Conservation (phyloP, 2,888 invertebrate genomes). For the Atherix ibis region DNA sequence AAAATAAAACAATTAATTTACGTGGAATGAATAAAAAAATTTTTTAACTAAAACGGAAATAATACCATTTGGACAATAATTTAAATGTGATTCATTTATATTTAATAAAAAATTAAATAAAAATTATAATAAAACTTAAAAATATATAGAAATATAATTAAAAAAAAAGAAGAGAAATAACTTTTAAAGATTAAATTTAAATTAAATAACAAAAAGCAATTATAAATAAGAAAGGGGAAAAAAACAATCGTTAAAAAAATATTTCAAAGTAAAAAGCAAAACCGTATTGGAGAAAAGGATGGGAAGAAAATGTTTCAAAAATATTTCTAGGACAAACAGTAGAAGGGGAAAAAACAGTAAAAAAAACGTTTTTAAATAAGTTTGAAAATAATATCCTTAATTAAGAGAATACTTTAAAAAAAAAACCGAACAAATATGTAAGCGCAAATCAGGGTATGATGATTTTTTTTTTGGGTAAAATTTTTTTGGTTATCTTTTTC, state of each 20-base stretch:
- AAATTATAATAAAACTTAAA: constrained; percentile 1
- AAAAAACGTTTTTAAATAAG: neutral
- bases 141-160: constrained; percentile 1
- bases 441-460: too few relatives aligned
- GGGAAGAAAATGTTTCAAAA: too few relatives aligned
- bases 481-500: too few relatives aligned
- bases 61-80: constrained; percentile 33
- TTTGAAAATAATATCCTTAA: neutral
- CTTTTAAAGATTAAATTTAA: constrained; percentile 7
- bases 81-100: constrained; percentile 32
- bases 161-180: too few relatives aligned
- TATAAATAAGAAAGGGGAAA: constrained; percentile 13
- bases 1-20: too few relatives aligned
- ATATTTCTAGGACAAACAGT: too few relatives aligned
- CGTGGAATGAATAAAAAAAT: neutral
- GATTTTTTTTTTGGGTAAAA: too few relatives aligned
- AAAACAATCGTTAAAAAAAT: too few relatives aligned
- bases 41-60: too few relatives aligned
- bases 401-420: neutral
- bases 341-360: neutral
- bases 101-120: constrained; percentile 21
- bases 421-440: too few relatives aligned
- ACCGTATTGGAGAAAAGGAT: too few relatives aligned
- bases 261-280: too few relatives aligned
- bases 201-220: constrained; percentile 16